Evolutionary conservation across 2,888 invertebrate species (phyloP).

Genomic region (Sarcophaga rosellei): DNA sequence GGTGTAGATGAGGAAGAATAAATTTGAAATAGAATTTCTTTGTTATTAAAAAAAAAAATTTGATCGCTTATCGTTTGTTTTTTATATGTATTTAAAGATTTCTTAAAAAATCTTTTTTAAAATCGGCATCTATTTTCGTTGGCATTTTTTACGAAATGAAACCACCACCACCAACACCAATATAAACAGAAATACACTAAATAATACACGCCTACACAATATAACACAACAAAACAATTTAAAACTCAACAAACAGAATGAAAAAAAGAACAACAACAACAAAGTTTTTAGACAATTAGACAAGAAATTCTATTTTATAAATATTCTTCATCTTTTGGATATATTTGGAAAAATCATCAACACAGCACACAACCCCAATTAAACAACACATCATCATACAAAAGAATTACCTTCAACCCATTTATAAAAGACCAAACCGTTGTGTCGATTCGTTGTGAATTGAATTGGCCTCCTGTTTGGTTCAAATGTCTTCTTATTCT

Average conservation of each 20-base stretch:
- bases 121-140: constrained; percentile 75
- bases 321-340: constrained; percentile 64
- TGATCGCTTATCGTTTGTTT: constrained; percentile 50
- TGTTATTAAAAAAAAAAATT: constrained; percentile 50
- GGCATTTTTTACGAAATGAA: constrained; percentile 69
- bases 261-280: neutral
- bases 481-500: neutral
- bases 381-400: neutral
- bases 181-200: constrained; percentile 53
- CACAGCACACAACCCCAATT: neutral
- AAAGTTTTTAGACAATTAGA: constrained; percentile 57
- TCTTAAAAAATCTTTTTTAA: constrained; percentile 56
- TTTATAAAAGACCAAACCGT: constrained; percentile 43
- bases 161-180: constrained; percentile 51
- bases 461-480: constrained; percentile 64
- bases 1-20: constrained; percentile 93
- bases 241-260: constrained; percentile 38
- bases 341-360: constrained; percentile 5
- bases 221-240: constrained; percentile 30
- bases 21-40: constrained; percentile 71
- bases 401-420: neutral
- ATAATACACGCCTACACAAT: constrained; percentile 48
- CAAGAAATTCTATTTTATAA: constrained; percentile 66
- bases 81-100: constrained; percentile 52
- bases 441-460: constrained; percentile 56